Conservation (phyloP, 2,888 invertebrate species). For the Ectobius pallidus region DNA sequence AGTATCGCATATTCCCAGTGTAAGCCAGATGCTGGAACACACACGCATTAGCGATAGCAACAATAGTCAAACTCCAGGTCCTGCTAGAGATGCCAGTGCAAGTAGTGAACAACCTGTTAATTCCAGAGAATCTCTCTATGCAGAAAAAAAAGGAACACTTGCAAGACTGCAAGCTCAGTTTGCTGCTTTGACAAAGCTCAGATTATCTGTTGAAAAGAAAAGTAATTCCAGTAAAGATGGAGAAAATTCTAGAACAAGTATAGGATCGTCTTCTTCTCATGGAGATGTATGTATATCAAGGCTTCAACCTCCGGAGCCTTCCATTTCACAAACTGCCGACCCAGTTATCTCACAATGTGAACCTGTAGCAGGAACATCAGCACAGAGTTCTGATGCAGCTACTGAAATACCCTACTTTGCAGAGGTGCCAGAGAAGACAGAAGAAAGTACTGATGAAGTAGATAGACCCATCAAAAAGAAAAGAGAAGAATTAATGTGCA, state of each 20-base stretch:
- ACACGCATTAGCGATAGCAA: constrained; percentile 39
- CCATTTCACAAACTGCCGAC: constrained; percentile 1
- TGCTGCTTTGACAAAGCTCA: neutral
- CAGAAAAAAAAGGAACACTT: neutral
- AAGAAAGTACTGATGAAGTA: too few relatives aligned
- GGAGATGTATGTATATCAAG: neutral
- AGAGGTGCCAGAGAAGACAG: too few relatives aligned
- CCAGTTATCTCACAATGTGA: too few relatives aligned
- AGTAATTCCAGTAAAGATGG: neutral
- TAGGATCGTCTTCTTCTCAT: neutral
- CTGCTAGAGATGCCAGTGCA: neutral
- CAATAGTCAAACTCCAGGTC: too few relatives aligned
- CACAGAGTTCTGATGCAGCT: neutral
- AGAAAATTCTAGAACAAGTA: neutral
- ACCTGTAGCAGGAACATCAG: neutral
- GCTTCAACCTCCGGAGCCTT: neutral
- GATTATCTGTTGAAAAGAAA: neutral
- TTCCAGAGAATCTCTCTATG: neutral
- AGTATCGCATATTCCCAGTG: constrained; percentile 32
- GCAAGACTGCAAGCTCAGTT: neutral
- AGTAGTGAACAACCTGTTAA: neutral
- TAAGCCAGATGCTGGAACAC: constrained; percentile 39
- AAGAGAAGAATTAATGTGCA: neutral
- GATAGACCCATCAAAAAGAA: neutral
- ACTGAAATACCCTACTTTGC: too few relatives aligned